Evolutionary conservation across 2,888 invertebrate genomes (phyloP).

Genomic region (Hydropsyche betteni): DNA sequence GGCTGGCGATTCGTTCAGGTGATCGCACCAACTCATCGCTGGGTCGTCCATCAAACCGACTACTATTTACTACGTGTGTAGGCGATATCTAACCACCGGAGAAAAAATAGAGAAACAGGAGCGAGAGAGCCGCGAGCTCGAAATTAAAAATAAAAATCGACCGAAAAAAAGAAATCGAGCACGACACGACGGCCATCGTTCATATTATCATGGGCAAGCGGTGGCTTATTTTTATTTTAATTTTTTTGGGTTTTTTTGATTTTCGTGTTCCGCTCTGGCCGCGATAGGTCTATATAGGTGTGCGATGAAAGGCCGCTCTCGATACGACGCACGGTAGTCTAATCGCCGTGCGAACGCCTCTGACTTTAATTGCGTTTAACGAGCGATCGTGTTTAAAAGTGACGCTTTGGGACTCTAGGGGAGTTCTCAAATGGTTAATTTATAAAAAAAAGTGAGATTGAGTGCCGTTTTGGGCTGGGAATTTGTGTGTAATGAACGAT

Average conservation of each 20-base stretch:
- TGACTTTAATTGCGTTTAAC: conserved; percentile 29
- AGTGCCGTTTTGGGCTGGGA: too few species aligned
- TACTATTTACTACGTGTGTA: conserved; percentile 42
- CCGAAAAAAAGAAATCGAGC: conserved; percentile 8
- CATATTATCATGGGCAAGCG: neutral
- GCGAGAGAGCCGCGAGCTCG: neutral
- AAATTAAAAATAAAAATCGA: too few species aligned
- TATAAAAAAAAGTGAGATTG: too few species aligned
- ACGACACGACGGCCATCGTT: conserved; percentile 33
- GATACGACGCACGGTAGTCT: conserved; percentile 23
- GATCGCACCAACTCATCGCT: conserved; percentile 49
- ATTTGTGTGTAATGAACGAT: too few species aligned
- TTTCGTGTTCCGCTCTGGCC: conserved; percentile 5
- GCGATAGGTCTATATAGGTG: conserved; percentile 11
- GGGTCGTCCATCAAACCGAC: conserved; percentile 46
- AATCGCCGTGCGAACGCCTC: conserved; percentile 6
- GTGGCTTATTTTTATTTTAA: too few species aligned
- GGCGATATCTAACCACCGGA: conserved; percentile 38
- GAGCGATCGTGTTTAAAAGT: conserved; percentile 12
- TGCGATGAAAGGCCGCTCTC: conserved; percentile 29
- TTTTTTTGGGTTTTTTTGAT: conserved; percentile 16
- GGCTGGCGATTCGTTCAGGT: conserved; percentile 49
- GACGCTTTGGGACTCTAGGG: neutral
- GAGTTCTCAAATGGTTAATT: too few species aligned
- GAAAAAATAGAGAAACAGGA: conserved; percentile 27